Evolutionary conservation across 2,888 invertebrate genomes (phyloP).

Genomic region (Thereva unica): DNA sequence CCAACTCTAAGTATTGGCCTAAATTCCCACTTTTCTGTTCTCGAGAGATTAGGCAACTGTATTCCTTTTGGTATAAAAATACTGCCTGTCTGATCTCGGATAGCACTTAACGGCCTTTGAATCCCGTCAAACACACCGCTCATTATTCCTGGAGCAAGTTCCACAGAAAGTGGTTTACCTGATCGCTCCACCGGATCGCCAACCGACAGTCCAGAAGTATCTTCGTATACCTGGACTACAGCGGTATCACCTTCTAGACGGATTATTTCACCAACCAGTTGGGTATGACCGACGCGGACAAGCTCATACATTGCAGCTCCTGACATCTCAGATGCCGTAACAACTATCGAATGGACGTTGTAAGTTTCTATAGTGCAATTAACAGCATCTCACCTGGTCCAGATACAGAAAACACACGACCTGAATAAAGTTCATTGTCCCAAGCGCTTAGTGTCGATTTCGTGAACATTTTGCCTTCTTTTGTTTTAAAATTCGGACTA

Average conservation of each 20-base stretch:
- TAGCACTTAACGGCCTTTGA: conserved; percentile 95
- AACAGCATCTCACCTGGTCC: conserved; percentile 78
- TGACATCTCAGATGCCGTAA: conserved; percentile 98
- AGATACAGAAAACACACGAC: conserved; percentile 95
- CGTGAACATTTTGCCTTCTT: background rate
- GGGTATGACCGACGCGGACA: conserved; percentile 96
- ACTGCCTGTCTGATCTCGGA: conserved; percentile 86
- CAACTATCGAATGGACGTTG: conserved; percentile 67
- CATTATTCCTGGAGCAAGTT: conserved; percentile 98
- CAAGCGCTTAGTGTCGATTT: conserved; percentile 61
- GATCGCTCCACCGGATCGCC: conserved; percentile 98
- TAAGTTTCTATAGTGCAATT: conserved; percentile 1
- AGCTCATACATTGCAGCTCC: conserved; percentile 99
- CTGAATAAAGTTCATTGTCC: conserved; percentile 83
- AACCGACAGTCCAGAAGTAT: conserved; percentile 97
- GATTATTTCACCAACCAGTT: conserved; percentile 98
- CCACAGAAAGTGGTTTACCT: conserved; percentile 97
- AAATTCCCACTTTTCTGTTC: conserved; percentile 88
- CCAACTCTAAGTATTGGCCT: conserved; percentile 83
- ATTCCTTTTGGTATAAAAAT: conserved; percentile 99
- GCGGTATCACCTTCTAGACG: conserved; percentile 99
- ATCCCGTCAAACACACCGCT: conserved; percentile 99
- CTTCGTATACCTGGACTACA: conserved; percentile 97
- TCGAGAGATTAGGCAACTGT: conserved; percentile 85
- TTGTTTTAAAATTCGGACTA: background rate